Evolutionary conservation across 1,140 invertebrate genomes (phyloP).

Genomic region (Coelopa frigida): DNA sequence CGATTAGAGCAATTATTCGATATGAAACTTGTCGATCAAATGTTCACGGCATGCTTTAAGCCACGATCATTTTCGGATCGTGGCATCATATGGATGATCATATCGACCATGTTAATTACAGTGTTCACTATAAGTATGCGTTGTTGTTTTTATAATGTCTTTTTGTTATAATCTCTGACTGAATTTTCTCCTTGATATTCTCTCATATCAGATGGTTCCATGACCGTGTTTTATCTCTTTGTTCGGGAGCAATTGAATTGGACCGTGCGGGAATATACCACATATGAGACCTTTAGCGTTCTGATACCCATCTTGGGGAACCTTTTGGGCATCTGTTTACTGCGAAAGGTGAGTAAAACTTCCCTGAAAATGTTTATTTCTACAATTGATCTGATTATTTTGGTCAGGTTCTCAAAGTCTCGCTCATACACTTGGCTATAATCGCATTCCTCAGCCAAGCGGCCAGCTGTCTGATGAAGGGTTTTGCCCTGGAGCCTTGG

Average conservation of each 20-base stretch:
- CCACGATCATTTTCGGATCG: conserved; percentile 51
- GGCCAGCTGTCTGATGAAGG: conserved; percentile 46
- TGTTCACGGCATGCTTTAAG: conserved; percentile 52
- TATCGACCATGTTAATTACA: conserved; percentile 48
- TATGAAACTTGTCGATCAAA: conserved; percentile 49
- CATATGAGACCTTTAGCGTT: conserved; percentile 47
- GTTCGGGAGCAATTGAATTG: conserved; percentile 57
- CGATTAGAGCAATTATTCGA: conserved; percentile 44
- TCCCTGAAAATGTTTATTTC: not conserved
- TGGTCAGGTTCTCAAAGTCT: conserved; percentile 23
- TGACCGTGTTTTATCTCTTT: conserved; percentile 55
- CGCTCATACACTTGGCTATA: conserved; percentile 25
- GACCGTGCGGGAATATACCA: conserved; percentile 54
- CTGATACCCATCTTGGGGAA: conserved; percentile 42
- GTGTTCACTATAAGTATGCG: no score
- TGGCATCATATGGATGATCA: conserved; percentile 51
- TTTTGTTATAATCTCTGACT: no score
- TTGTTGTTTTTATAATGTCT: no score
- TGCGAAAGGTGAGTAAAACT: conserved; percentile 43
- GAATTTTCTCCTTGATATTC: not conserved
- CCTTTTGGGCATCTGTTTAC: conserved; percentile 47
- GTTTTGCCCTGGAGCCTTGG: conserved; percentile 53
- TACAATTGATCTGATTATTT: not conserved
- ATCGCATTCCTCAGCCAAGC: conserved; percentile 40
- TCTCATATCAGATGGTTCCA: conserved; percentile 37